Evolutionary conservation across 2,888 invertebrate genomes (phyloP).

Genomic region (Himalopsyche kuldschensis): DNA sequence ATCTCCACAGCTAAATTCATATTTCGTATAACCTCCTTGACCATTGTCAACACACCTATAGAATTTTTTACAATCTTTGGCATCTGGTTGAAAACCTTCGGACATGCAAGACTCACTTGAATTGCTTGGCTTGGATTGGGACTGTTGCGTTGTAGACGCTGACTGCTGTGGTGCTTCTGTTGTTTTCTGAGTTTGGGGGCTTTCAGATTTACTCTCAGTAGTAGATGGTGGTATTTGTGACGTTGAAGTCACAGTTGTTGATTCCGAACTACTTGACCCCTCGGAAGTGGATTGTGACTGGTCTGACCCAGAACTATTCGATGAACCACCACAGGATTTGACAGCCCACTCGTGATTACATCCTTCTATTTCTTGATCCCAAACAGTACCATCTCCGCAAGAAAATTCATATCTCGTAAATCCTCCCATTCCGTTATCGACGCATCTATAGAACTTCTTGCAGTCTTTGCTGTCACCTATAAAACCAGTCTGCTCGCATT

Average conservation of each 20-base stretch:
- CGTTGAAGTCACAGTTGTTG: slow-evolving; percentile 42
- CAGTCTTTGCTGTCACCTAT: slow-evolving; percentile 54
- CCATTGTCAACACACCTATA: slow-evolving; percentile 57
- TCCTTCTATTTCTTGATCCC: slow-evolving; percentile 59
- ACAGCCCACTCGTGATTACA: slow-evolving; percentile 61
- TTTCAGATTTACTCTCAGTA: slow-evolving; percentile 39
- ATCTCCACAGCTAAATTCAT: slow-evolving; percentile 60
- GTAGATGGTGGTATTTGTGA: neutral
- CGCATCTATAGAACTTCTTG: slow-evolving; percentile 58
- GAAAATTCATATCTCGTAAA: slow-evolving; percentile 58
- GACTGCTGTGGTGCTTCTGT: slow-evolving; percentile 36
- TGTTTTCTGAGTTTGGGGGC: slow-evolving; percentile 40
- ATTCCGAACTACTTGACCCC: slow-evolving; percentile 45
- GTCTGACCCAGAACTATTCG: neutral
- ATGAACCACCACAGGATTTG: slow-evolving; percentile 42
- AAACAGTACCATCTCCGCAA: slow-evolving; percentile 64
- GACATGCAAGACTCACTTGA: slow-evolving; percentile 54
- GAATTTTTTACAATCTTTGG: slow-evolving; percentile 56
- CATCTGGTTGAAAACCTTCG: slow-evolving; percentile 55
- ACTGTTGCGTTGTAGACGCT: slow-evolving; percentile 56
- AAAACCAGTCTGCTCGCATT: slow-evolving; percentile 55
- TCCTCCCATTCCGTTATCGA: slow-evolving; percentile 51
- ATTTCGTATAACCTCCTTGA: slow-evolving; percentile 53
- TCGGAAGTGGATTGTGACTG: neutral
- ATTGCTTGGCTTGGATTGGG: slow-evolving; percentile 53